A percentile compares a stretch with the other conserved stretches of the same genome.
These are phyloP conservation scores for Drosophila mettleri DNA, from an alignment of 2,888 invertebrate species.

Conservation along the genomic window DNA sequence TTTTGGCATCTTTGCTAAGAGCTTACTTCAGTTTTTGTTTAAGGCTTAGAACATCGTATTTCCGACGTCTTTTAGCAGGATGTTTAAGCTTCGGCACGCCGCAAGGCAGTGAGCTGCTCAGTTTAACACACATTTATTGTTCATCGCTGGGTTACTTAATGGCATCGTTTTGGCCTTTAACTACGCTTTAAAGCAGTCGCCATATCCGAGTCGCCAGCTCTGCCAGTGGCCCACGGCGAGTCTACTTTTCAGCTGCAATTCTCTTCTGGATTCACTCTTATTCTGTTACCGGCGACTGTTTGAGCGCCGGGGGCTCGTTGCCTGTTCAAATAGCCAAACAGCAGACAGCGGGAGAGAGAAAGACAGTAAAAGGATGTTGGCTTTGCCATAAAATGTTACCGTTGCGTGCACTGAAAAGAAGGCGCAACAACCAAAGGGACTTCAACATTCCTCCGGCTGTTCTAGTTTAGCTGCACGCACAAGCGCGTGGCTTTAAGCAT, in stretches of 20 bases:
- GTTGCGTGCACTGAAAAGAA: constrained; percentile 30
- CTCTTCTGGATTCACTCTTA: constrained; percentile 26
- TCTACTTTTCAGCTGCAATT: constrained; percentile 38
- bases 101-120: not conserved
- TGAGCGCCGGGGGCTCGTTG: constrained; percentile 31
- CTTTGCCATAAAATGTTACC: constrained; percentile 37
- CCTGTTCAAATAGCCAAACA: constrained; percentile 41
- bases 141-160: constrained; percentile 14
- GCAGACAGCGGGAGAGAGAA: constrained; percentile 1
- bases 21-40: not conserved
- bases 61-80: not conserved
- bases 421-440: constrained; percentile 26
- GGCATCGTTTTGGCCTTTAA: constrained; percentile 20
- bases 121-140: constrained; percentile 10
- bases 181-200: constrained; percentile 20
- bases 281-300: constrained; percentile 33
- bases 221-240: constrained; percentile 9
- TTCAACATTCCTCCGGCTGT: constrained; percentile 10
- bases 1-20: not conserved
- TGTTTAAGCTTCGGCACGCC: constrained; percentile 8
- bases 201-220: constrained; percentile 13
- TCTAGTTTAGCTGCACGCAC: constrained; percentile 3
- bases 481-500: constrained; percentile 5
- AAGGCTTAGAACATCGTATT: not conserved
- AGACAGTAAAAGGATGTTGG: constrained; percentile 54